Evolutionary conservation across 2,113 vertebrate genomes (phyloP).

Genomic region (Ceyx cyanopectus): DNA sequence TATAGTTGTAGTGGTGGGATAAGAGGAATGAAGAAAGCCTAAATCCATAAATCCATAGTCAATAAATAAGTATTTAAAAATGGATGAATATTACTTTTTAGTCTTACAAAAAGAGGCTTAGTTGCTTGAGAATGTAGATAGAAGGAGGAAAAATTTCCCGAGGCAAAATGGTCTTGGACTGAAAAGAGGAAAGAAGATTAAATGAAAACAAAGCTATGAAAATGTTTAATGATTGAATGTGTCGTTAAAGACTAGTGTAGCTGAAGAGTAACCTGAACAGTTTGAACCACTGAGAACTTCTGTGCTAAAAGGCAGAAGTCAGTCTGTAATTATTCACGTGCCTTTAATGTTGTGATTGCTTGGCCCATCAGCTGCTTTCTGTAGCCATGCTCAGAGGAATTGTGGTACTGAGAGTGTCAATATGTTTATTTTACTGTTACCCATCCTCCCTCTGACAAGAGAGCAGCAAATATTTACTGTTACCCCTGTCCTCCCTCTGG

Average conservation of each 20-base stretch:
- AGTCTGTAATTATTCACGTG: not conserved
- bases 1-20: not conserved
- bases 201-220: slow-evolving; percentile 26
- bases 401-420: not conserved
- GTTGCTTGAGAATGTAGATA: not conserved
- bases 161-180: slow-evolving; percentile 45
- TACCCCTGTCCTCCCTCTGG: not conserved
- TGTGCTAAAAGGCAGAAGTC: not conserved
- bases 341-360: not conserved
- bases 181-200: slow-evolving; percentile 30
- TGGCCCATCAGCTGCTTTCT: not conserved
- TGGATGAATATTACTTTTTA: slow-evolving; percentile 41
- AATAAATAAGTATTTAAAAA: slow-evolving; percentile 58
- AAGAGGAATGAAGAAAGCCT: not conserved
- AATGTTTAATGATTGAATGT: not conserved
- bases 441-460: not conserved
- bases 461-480: not conserved
- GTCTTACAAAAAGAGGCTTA: not conserved
- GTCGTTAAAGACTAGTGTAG: not conserved
- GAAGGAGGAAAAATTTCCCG: slow-evolving; percentile 4
- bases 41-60: slow-evolving; percentile 25
- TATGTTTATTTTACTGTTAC: not conserved
- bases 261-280: not conserved
- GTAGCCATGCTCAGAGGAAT: fast-evolving
- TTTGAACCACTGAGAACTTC: not conserved